phyloP scores from a whole-genome alignment of 2,888 invertebrate species.

The Euplagia quadripunctaria region DNA sequence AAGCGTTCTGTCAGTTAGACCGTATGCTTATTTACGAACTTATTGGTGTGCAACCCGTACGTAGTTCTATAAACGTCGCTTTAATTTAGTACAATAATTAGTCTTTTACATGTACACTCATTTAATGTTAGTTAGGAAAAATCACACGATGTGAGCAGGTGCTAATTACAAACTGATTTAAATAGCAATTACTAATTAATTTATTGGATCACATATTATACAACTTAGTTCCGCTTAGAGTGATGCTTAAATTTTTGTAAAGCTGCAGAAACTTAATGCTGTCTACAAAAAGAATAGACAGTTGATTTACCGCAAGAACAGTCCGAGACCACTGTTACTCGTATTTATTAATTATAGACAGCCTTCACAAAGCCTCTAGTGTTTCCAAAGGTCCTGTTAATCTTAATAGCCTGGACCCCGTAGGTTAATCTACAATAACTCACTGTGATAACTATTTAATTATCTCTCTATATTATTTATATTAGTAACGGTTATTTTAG shows the following conservation, averaged over 20 bases:
- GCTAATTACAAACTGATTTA: too few relatives aligned
- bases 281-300: not conserved
- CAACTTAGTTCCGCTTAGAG: not conserved
- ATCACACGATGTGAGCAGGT: too few relatives aligned
- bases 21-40: too few relatives aligned
- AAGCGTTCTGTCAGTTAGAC: not conserved
- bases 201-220: too few relatives aligned
- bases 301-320: not conserved
- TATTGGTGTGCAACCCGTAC: not conserved
- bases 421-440: conserved; percentile 43
- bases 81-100: not conserved
- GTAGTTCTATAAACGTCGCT: not conserved
- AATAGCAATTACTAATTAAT: too few relatives aligned
- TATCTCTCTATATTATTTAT: conserved; percentile 31
- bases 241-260: not conserved
- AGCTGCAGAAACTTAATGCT: not conserved
- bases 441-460: conserved; percentile 45
- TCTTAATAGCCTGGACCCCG: conserved; percentile 38
- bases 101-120: not conserved
- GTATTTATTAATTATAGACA: conserved; percentile 3
- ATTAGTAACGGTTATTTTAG: conserved; percentile 19
- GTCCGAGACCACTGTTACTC: not conserved
- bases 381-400: conserved; percentile 14
- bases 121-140: not conserved
- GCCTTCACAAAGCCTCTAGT: conserved; percentile 18